A percentile compares a stretch with the other conserved stretches of the same genome.
Evolutionary conservation across 2,113 vertebrate genomes (phyloP).

Genomic region (Malurus elegans): DNA sequence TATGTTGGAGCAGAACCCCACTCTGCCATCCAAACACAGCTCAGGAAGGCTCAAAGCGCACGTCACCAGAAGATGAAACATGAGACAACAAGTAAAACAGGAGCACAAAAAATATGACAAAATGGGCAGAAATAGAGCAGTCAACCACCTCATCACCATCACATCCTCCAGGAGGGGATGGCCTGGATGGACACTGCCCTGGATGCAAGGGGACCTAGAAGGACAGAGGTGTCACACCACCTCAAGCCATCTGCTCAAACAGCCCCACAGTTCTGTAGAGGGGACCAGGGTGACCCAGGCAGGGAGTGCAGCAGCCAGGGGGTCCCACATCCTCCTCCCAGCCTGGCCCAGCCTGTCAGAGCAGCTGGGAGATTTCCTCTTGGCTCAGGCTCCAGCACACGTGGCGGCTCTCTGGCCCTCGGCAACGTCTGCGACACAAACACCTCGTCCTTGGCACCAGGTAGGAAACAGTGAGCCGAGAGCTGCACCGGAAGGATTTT

Average conservation of each 20-base stretch:
- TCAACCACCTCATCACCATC: background rate
- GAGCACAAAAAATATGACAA: background rate
- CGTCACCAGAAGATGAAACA: background rate
- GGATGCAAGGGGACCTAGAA: background rate
- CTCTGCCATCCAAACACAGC: background rate
- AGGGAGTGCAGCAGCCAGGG: background rate
- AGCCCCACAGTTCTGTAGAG: background rate
- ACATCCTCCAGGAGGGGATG: background rate
- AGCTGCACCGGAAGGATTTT: background rate
- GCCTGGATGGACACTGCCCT: background rate
- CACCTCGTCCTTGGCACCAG: slow-evolving; percentile 26
- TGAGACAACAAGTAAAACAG: background rate
- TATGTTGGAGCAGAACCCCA: background rate
- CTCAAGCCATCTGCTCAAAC: background rate
- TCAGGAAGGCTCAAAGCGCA: background rate
- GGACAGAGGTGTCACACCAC: background rate
- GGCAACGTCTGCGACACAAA: background rate
- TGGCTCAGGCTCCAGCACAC: background rate
- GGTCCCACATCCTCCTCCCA: background rate
- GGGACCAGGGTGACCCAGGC: background rate
- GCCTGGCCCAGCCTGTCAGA: background rate
- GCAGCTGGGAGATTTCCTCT: background rate
- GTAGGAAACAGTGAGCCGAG: background rate
- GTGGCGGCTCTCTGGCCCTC: background rate
- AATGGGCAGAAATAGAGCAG: background rate